Base-by-base conservation (phyloP, 2,888 invertebrate genomes). In the Taphrorychus bicolor region DNA sequence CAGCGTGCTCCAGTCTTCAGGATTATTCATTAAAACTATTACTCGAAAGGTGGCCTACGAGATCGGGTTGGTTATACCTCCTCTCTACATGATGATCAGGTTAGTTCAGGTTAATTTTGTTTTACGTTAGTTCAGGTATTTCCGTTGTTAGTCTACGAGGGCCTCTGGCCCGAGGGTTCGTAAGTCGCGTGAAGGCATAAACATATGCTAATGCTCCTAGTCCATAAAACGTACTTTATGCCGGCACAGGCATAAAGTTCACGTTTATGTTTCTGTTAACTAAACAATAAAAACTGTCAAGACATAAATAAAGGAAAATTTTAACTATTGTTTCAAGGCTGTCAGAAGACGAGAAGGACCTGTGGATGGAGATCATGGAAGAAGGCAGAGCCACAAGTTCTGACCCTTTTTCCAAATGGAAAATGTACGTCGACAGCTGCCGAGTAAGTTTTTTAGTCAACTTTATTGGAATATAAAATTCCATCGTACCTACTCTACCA, bases 1-100 rank as follows among this genome's bases (percentile, higher is more conserved):
- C 45, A 87, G 86, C 54, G 80, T 89, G 5, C 77, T 86, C 1
- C 88, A 89, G 76, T 83, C 85, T 0, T 84, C 84, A 11, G 84
- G 83, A 0, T 72, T 89, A 17, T 76, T 81, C 0, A 83, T 87
- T 17, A 77, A 82, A 42, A 82, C 82, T 9, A 77, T 85, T 5
- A 77, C 79, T 2, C 78, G 76, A 71, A 70, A 70, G 21, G 69
- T 76, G 0, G 76, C 81, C n/a, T 75, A 77, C 17, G 76, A 79
- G 11, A 70, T 72, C 14, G 81, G 81, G 45, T 73, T 82, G 45
- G 78, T 81, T 0, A 64, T 77, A 14, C 79, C 81, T 5, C 79
- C 81, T 2, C 40, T 76, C 3, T 78, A 80, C 45, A 80, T 82
- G 80, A 71, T 81, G 65, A 70, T 72, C 41, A 78, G 81, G 81